Evolutionary conservation across 2,113 vertebrate species (phyloP), one percentile per base, ranked within the genome.

Genomic region (Baryphthengus martii): DNA sequence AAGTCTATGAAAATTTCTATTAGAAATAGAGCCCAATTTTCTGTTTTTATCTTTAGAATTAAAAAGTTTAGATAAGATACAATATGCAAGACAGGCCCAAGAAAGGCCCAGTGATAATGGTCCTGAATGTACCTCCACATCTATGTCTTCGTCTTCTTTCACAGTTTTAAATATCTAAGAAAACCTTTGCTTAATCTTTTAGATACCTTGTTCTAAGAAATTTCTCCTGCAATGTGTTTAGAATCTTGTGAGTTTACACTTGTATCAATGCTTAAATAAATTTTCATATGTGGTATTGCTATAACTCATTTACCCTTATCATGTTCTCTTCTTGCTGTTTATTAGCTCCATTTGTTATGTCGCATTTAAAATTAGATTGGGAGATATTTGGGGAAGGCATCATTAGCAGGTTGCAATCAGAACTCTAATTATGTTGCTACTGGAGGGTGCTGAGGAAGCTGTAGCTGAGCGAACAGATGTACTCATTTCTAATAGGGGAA

Each of bases 341-440:
- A 88, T 95, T 89, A 95, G 52, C 61, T 78, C 62, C 53, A 89
- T 96, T 95, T 95, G 89, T 95, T 94, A 92, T 82, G 89, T 92
- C 3, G 2, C 81, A 76, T 79, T 96, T 91, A 79, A 85, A 95
- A 95, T 95, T 95, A 95, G 84, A 91, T 85, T 76, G 87, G 78
- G 89, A 95, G 91, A 71, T 96, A 96, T 90, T 52, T 93, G 87
- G 86, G 83, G 77, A 95, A 95, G 84, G 59, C 87, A 81, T 93
- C 83, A 93, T 95, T 96, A 95, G 73, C 81, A 91, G 66, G 89
- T 94, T 91, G 84, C 89, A 95, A 95, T 96, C 89, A 91, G 66
- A 95, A 78, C 84, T 92, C 87, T 95, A 93, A 96, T 97, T 96
- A 95, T 33, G 56, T 85, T 72, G 76, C 66, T 96, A 19, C 84